Conservation (phyloP, 2,888 invertebrate species). For the Phymatocera aterrima region DNA sequence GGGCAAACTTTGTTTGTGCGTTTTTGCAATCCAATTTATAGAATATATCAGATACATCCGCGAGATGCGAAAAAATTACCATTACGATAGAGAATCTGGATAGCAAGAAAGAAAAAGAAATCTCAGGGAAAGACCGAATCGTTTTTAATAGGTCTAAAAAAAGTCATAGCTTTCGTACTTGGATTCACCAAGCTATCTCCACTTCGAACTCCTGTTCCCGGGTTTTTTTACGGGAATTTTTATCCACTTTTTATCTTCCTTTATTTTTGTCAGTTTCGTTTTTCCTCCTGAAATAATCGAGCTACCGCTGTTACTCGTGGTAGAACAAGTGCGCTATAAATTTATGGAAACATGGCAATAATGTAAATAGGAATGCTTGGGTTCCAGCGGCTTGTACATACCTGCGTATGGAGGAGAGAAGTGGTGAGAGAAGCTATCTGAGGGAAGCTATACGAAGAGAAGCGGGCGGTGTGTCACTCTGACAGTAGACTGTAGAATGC, state of each 20-base stretch:
- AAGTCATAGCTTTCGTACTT: background rate
- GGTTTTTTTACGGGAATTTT: background rate
- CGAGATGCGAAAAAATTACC: conserved; percentile 40
- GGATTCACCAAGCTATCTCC: background rate
- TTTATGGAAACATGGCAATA: conserved; percentile 27
- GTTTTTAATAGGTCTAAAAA: conserved; percentile 16
- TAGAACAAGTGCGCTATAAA: background rate
- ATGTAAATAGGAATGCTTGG: conserved; percentile 29
- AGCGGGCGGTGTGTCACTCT: no score
- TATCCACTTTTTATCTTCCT: background rate
- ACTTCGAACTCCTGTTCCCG: background rate
- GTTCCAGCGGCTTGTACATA: background rate
- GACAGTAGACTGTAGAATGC: background rate
- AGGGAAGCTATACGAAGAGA: conserved; percentile 19
- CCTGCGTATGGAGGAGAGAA: background rate
- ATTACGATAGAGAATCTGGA: conserved; percentile 19
- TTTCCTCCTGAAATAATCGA: conserved; percentile 21
- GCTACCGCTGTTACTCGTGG: background rate
- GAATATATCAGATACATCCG: conserved; percentile 43
- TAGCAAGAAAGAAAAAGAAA: background rate
- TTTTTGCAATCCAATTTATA: conserved; percentile 44
- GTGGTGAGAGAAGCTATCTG: background rate
- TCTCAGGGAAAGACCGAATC: conserved; percentile 6
- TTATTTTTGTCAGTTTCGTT: background rate
- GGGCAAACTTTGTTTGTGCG: conserved; percentile 34